Evolutionary conservation across 2,113 vertebrate genomes (phyloP).

Genomic region (Cariama cristata): DNA sequence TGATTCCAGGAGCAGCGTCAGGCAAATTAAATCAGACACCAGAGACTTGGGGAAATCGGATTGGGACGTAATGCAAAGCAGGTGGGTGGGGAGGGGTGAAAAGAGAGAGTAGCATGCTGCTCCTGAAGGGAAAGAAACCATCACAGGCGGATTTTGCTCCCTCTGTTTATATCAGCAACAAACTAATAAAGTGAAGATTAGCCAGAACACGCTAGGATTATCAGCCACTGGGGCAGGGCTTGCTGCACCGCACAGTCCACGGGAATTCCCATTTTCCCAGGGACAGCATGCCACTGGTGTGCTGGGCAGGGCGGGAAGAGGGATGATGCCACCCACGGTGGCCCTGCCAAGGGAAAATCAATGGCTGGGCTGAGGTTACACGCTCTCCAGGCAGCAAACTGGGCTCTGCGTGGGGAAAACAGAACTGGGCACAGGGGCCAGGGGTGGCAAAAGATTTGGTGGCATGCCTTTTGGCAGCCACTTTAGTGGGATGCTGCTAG

Average conservation of each 20-base stretch:
- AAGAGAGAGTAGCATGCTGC: slow-evolving; percentile 49
- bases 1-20: slow-evolving; percentile 72
- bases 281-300: background rate
- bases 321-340: background rate
- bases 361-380: background rate
- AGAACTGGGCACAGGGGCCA: background rate
- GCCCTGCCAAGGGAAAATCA: background rate
- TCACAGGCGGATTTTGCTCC: background rate
- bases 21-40: slow-evolving; percentile 82
- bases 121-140: slow-evolving; percentile 50
- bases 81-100: slow-evolving; percentile 69
- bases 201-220: slow-evolving; percentile 17
- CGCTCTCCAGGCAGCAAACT: background rate
- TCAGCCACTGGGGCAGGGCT: background rate
- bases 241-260: background rate
- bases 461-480: slow-evolving; percentile 74
- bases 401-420: background rate
- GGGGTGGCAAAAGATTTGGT: slow-evolving; percentile 31
- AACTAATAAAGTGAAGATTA: slow-evolving; percentile 54
- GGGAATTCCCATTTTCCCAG: background rate
- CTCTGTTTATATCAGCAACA: slow-evolving; percentile 22
- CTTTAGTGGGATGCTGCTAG: slow-evolving; percentile 56
- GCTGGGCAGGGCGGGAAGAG: background rate
- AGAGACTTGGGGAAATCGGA: slow-evolving; percentile 63
- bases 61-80: slow-evolving; percentile 73